A percentile compares a stretch with the other conserved stretches of the same genome.
Conservation (phyloP, 2,113 vertebrate species). For the Bubo scandiacus region DNA sequence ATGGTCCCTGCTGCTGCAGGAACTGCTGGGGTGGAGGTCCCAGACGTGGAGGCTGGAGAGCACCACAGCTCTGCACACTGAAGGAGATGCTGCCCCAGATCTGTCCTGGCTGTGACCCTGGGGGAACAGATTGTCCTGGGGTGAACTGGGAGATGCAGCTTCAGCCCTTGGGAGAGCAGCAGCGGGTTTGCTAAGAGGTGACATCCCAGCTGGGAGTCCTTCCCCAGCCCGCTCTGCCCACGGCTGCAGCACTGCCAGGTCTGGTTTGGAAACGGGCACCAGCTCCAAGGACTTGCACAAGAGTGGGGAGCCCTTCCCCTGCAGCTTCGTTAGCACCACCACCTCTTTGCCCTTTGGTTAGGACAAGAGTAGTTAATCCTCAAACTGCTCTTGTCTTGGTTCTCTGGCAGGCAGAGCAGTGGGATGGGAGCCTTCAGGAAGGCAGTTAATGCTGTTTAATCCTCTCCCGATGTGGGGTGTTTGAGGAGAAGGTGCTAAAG, state of each 20-base stretch:
- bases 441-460: constrained; percentile 37
- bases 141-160: not conserved
- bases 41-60: fast-evolving
- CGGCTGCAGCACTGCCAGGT: not conserved
- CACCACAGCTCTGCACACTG: fast-evolving
- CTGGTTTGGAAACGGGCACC: fast-evolving
- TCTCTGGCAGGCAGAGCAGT: not conserved
- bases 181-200: fast-evolving
- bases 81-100: not conserved
- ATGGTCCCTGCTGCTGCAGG: fast-evolving
- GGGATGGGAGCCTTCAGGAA: not conserved
- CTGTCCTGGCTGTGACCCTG: fast-evolving
- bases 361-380: not conserved
- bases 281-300: fast-evolving
- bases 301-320: fast-evolving
- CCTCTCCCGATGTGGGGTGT: not conserved
- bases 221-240: fast-evolving
- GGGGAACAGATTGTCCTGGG: not conserved
- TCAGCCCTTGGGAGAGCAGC: fast-evolving
- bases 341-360: not conserved
- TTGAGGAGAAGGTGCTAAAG: constrained; percentile 4
- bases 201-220: fast-evolving
- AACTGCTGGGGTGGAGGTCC: not conserved
- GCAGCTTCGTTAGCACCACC: not conserved
- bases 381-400: fast-evolving